Evolutionary conservation across 2,113 vertebrate species (phyloP), one percentile per base, ranked within the genome.

Genomic region (Saccopteryx bilineata): DNA sequence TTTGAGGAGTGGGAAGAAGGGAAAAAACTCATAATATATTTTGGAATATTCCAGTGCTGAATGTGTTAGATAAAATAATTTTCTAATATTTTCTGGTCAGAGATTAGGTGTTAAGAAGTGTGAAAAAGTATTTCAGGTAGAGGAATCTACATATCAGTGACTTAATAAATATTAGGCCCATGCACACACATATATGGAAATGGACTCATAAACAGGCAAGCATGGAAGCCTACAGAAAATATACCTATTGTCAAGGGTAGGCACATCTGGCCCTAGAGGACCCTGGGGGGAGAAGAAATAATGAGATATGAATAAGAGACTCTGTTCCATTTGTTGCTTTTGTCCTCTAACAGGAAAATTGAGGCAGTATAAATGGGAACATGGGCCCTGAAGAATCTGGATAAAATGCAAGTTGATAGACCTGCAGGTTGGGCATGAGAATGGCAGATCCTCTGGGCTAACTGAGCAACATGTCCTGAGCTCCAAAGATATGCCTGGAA

Each of bases 401-500:
- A 88, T 39, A 75, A 26, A 95, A 81, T 48, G 54, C 0, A 79
- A 88, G 50, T 72, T 65, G 66, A 75, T 10, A 94, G 50, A 52
- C 19, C 61, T 82, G 11, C 8, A 75, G 21, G 39, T 78, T 94
- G n/a, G 75, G 81, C 66, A 90, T 93, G 75, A 81, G 58, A 96
- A 94, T 60, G 39, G 69, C 13, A 92, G 56, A 76, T 58, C 52
- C 52, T 72, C 31, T 71, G 52, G 60, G 15, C 33, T 96, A 95
- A 48, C 69, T 93, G 60, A 95, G n/a, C 15, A 87, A 66, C 89
- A 69, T 90, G 31, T 93, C 52, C 81, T 85, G 52, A 89, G 39
- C 54, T 54, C 15, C 83, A 94, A 94, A 86, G 65, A 90, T 82
- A 69, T 85, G 66, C 58, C 63, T 87, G 2, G 3, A 78, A 60